Base-by-base conservation (phyloP, 2,888 invertebrate species). In the Caenorhabditis sinica region DNA sequence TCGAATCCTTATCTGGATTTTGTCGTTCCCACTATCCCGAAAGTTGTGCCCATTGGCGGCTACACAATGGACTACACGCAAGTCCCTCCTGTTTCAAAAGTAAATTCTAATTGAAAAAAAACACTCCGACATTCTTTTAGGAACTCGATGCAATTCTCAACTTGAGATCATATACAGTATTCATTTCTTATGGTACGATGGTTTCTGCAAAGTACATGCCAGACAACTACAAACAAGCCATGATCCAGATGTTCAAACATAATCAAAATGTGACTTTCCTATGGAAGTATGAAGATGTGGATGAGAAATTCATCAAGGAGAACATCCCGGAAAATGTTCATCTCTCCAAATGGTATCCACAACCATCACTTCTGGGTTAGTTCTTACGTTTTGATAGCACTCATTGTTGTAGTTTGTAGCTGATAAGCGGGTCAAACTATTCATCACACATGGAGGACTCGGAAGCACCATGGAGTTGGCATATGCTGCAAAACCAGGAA, bases 21-120 rank as follows among this genome's bases (percentile, higher is more conserved):
- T n/a, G 84, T 80, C 0, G 28, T 68, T 33, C 86, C 86, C 33
- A 84, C 84, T 0, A 84, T 86, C 33, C 71, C 75, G 3, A 82
- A 82, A 82, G 74, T 84, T 0, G 63, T 86, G 45, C 76, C 79
- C 0, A 84, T 86, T 49, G 86, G 86, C 17, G 86, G 86, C n/a
- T 51, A 76, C 25, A 66, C 76, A 30, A 60, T 80, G 56, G 61
- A 84, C 56, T 60, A 79, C 53, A 61, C 15, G 33, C 45, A 73
- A 45, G 65, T 66, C 0, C 66, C 72, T 2, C 53, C 56, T 2
- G 65, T 80, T 8, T 20, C 72, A 6, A 30, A 76, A 36, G 68
- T 66, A n/a, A 40, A 43, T 6, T 13, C 9, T 56, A 8, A 25
- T n/a, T 30, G 1, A 13, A 20, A 4, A 11, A 53, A 23, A 25